phyloP scores from a whole-genome alignment of 1,140 invertebrate genomes.

The Planococcus citri region DNA sequence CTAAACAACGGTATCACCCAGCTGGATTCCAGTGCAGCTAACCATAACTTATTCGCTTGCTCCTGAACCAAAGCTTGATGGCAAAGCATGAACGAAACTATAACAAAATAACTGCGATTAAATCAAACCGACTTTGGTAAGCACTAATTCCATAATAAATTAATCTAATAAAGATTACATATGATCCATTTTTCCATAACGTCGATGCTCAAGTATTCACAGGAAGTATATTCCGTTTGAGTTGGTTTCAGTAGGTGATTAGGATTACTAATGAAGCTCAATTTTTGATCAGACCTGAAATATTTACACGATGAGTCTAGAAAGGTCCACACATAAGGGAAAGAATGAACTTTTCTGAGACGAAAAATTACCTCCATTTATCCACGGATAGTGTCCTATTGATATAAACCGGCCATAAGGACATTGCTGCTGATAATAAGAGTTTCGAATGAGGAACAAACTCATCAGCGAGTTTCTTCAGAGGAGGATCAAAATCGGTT shows the following conservation, averaged over 20 bases:
- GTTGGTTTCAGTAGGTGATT: constrained; percentile 84
- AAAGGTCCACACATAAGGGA: background rate
- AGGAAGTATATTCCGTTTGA: constrained; percentile 89
- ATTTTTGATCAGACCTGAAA: constrained; percentile 67
- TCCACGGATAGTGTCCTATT: constrained; percentile 85
- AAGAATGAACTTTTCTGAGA: background rate
- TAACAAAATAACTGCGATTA: constrained; percentile 27
- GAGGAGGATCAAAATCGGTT: constrained; percentile 89
- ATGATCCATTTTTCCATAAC: constrained; percentile 94
- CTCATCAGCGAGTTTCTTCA: constrained; percentile 94
- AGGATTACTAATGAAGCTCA: constrained; percentile 87
- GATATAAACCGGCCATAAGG: constrained; percentile 75
- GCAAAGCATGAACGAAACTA: constrained; percentile 79
- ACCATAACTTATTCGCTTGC: constrained; percentile 76
- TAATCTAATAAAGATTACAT: constrained; percentile 48
- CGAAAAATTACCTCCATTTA: constrained; percentile 54
- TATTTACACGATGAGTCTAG: too few species aligned
- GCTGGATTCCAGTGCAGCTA: constrained; percentile 76
- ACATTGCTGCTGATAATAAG: constrained; percentile 70
- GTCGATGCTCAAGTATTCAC: constrained; percentile 92
- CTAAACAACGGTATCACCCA: constrained; percentile 91
- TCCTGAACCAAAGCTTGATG: constrained; percentile 71
- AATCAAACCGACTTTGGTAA: background rate
- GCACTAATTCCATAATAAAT: background rate
- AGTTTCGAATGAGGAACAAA: constrained; percentile 89